A percentile compares a stretch with the other conserved stretches of the same genome.
These are phyloP conservation scores for Polietes domitor DNA, from an alignment of 2,888 invertebrate genomes.

Conservation along the genomic window DNA sequence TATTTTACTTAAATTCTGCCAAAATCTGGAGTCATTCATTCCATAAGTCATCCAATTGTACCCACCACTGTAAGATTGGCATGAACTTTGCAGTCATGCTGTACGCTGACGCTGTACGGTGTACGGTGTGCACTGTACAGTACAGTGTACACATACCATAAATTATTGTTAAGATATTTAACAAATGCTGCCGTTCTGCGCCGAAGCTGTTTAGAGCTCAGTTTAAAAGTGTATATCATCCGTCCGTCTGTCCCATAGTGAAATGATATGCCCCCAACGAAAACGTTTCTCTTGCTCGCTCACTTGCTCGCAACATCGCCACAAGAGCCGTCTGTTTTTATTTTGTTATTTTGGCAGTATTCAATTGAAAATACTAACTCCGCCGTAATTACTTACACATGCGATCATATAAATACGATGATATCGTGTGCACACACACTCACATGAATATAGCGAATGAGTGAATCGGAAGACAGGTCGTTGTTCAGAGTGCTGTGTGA, in stretches of 20 bases:
- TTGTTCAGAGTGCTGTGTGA: too few relatives aligned
- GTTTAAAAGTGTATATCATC: background rate
- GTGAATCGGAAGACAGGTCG: too few relatives aligned
- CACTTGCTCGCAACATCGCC: background rate
- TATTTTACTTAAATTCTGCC: too few relatives aligned
- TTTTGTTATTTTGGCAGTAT: background rate
- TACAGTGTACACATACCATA: background rate
- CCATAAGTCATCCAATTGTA: background rate
- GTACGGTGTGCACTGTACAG: background rate
- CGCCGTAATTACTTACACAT: too few relatives aligned
- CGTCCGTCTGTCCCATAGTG: background rate
- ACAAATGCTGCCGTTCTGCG: background rate
- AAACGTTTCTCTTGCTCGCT: background rate
- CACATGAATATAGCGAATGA: too few relatives aligned
- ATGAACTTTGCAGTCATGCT: slow-evolving; percentile 40
- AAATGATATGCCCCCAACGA: background rate
- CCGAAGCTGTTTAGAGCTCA: too few relatives aligned
- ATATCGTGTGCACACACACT: too few relatives aligned
- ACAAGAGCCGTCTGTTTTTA: background rate
- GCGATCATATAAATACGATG: too few relatives aligned
- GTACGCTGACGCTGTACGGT: background rate
- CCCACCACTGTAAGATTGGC: background rate
- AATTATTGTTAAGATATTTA: background rate
- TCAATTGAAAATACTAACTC: background rate
- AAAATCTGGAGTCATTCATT: too few relatives aligned